A percentile compares a stretch with the other conserved stretches of the same genome.
Evolutionary conservation across 2,113 vertebrate genomes (phyloP).

Genomic region (Poeciliopsis occidentalis): DNA sequence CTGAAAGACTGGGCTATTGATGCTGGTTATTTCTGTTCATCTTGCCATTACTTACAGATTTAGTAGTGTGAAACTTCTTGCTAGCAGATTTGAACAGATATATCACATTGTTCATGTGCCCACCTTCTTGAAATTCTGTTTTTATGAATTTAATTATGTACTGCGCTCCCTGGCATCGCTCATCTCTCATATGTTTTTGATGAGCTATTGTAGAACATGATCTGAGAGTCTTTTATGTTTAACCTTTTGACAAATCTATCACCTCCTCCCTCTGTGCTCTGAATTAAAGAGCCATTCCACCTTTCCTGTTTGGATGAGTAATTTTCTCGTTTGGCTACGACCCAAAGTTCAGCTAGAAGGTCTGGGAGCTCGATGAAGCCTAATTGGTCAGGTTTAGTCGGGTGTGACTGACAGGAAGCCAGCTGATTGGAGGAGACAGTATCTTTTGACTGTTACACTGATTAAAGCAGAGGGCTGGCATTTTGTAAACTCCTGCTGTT

Average conservation of each 20-base stretch:
- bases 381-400: conserved; percentile 73
- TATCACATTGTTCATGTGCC: conserved; percentile 19
- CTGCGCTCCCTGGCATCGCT: conserved; percentile 36
- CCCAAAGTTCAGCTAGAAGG: conserved; percentile 59
- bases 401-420: conserved; percentile 82
- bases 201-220: conserved; percentile 67
- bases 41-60: conserved; percentile 19
- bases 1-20: conserved; percentile 35
- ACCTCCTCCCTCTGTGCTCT: conserved; percentile 62
- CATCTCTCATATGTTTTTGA: conserved; percentile 68
- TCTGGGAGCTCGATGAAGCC: conserved; percentile 47
- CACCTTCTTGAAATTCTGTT: conserved; percentile 35
- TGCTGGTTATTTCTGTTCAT: conserved; percentile 27
- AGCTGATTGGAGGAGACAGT: conserved; percentile 78
- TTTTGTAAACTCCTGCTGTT: conserved; percentile 74
- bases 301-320: conserved; percentile 70
- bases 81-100: conserved; percentile 28
- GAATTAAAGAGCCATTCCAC: conserved; percentile 75
- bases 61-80: conserved; percentile 8
- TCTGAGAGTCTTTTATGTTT: conserved; percentile 63
- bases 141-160: conserved; percentile 43
- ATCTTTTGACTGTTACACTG: conserved; percentile 77
- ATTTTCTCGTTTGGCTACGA: conserved; percentile 69
- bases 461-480: conserved; percentile 77
- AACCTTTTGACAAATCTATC: conserved; percentile 74